Base-by-base conservation (phyloP, 2,888 invertebrate species). In the Morpho helenor region DNA sequence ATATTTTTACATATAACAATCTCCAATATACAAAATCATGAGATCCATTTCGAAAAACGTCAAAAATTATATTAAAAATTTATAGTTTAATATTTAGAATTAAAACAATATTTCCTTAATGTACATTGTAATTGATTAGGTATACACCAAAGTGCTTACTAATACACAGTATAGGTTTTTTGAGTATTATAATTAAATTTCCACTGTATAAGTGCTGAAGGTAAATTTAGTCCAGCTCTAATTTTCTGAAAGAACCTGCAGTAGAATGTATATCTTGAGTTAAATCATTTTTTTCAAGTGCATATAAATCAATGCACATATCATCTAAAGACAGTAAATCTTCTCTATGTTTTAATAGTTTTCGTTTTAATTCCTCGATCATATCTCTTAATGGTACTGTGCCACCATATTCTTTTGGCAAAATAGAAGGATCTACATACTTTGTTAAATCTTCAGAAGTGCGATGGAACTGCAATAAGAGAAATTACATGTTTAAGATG, bases 331-430 rank as follows among this genome's bases (percentile, higher is more conserved):
- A 94, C 53, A 95, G 79, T 50, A 96, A 84, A 9, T 93, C 91
- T 39, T 94, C 92, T 67, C 95, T 92, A 59, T 92, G 93, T 63
- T 93, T 92, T 60, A 92, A 80, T 49, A 96, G 80, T 56, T 92
- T 92, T 44, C 88, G 82, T 75, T 96, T 95, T 64, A 96, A 92
- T 72, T 92, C 92, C 79, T 94, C 93, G 62, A 97, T 94, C 96
- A 97, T 96, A 54, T 96, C 95, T 40, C 91, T 91, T 54, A 96
- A 83, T 16, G 97, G 95, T 22, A 96, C 92, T 22, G 93, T 94
- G n/a, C 97, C 97, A 7, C 97, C 97, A 74, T 97, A 97, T 82
- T 97, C 97, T 79, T 95, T 94, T 0, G 97, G 97, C 64, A 97
- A 82, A 70, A 97, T 95, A 61, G 94, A 92, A 31, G 94, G 92